Conservation (phyloP, 1,140 invertebrate genomes). For the Scaptomyza hsui region DNA sequence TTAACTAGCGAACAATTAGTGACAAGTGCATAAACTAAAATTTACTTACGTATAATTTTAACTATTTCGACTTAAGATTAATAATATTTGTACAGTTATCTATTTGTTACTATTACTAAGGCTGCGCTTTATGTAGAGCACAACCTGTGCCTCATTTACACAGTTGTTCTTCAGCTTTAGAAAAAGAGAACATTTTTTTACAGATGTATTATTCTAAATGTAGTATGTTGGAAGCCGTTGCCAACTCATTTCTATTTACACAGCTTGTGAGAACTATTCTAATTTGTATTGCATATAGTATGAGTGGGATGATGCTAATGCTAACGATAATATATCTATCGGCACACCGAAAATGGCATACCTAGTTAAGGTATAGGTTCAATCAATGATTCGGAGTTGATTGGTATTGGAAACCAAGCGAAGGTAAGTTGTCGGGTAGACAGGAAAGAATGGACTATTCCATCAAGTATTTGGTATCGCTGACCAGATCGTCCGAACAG, state of each 20-base stretch:
- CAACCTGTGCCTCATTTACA: slow-evolving; percentile 7
- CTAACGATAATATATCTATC: too few relatives aligned
- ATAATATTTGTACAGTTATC: not conserved
- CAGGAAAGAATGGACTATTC: slow-evolving; percentile 47
- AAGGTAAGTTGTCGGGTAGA: not conserved
- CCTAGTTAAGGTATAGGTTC: not conserved
- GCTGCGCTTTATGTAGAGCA: not conserved
- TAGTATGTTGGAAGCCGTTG: slow-evolving; percentile 20
- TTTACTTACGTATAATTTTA: too few relatives aligned
- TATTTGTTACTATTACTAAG: too few relatives aligned
- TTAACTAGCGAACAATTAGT: not conserved
- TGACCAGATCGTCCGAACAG: slow-evolving; percentile 56
- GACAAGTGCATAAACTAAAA: not conserved
- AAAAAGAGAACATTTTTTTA: not conserved
- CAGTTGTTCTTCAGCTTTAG: slow-evolving; percentile 2
- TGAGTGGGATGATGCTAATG: not conserved
- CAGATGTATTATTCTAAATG: not conserved
- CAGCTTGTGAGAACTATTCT: slow-evolving; percentile 20
- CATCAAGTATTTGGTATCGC: slow-evolving; percentile 65
- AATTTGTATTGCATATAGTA: slow-evolving; percentile 2
- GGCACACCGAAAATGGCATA: too few relatives aligned
- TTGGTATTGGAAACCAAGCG: too few relatives aligned
- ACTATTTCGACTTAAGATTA: not conserved
- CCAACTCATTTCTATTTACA: slow-evolving; percentile 47
- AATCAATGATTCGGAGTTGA: not conserved